A percentile compares a stretch with the other conserved stretches of the same genome.
phyloP scores from a whole-genome alignment of 35 echinoderm and acorn worm genomes.

The Ptychodera flava region DNA sequence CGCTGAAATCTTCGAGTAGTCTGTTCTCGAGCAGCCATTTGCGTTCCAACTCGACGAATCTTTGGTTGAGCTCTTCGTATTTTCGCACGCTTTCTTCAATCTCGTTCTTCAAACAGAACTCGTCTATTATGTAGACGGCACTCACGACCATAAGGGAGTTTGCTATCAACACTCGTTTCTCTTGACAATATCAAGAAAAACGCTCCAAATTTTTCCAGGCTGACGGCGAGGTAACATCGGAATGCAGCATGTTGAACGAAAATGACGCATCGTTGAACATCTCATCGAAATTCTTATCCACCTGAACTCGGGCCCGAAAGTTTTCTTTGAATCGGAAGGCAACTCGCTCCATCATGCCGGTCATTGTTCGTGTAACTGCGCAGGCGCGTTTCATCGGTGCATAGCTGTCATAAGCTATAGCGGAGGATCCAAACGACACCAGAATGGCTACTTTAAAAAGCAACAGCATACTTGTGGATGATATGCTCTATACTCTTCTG shows the following conservation, averaged over 20 bases:
- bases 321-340: background rate
- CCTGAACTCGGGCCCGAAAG: background rate
- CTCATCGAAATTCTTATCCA: background rate
- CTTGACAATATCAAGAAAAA: background rate
- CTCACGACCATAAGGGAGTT: background rate
- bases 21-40: background rate
- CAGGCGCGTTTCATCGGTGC: background rate
- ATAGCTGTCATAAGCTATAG: background rate
- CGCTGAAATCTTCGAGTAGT: background rate
- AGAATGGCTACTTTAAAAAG: too few species aligned
- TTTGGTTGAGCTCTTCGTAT: background rate
- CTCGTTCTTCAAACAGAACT: background rate
- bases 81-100: background rate
- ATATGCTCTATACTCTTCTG: too few species aligned
- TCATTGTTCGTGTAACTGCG: background rate
- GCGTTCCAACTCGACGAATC: background rate
- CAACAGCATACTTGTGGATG: too few species aligned
- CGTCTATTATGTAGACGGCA: background rate
- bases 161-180: background rate
- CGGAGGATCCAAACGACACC: too few species aligned
- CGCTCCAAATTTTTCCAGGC: background rate
- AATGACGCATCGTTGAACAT: background rate
- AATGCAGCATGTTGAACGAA: background rate
- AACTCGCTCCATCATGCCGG: background rate
- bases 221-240: background rate